Evolutionary conservation across 2,888 invertebrate species (phyloP).

Genomic region (Agrotis ipsilon): DNA sequence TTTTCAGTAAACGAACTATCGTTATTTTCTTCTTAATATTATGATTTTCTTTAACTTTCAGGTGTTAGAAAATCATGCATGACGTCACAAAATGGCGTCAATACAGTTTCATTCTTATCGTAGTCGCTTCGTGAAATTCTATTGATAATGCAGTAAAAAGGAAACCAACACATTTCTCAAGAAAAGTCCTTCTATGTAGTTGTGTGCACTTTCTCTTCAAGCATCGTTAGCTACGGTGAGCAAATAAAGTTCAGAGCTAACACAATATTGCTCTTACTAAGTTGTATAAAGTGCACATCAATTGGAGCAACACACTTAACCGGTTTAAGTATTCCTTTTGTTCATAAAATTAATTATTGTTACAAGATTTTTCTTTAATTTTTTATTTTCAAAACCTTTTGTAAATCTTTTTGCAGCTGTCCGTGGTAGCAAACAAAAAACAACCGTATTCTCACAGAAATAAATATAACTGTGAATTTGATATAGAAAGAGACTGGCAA

Average conservation of each 20-base stretch:
- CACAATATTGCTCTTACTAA: slow-evolving; percentile 26
- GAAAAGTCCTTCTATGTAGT: neutral
- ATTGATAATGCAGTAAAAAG: neutral
- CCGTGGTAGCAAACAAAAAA: no score
- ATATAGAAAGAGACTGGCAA: no score
- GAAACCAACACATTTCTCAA: neutral
- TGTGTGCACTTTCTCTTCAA: neutral
- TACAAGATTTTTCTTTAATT: neutral
- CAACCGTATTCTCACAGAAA: no score
- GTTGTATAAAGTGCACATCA: slow-evolving; percentile 6
- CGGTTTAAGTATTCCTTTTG: neutral
- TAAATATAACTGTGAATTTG: no score
- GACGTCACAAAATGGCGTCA: no score
- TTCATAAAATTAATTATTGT: slow-evolving; percentile 3
- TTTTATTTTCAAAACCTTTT: neutral
- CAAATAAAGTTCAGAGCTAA: slow-evolving; percentile 32
- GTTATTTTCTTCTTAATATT: no score
- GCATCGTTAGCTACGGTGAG: slow-evolving; percentile 13
- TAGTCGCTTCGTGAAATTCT: neutral
- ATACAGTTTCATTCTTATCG: no score
- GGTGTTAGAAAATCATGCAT: no score
- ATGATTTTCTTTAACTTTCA: no score
- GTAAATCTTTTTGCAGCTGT: no score
- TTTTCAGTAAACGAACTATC: no score
- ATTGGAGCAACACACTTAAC: slow-evolving; percentile 3